Conservation (phyloP, 2,113 vertebrate genomes). For the Sitta europaea region DNA sequence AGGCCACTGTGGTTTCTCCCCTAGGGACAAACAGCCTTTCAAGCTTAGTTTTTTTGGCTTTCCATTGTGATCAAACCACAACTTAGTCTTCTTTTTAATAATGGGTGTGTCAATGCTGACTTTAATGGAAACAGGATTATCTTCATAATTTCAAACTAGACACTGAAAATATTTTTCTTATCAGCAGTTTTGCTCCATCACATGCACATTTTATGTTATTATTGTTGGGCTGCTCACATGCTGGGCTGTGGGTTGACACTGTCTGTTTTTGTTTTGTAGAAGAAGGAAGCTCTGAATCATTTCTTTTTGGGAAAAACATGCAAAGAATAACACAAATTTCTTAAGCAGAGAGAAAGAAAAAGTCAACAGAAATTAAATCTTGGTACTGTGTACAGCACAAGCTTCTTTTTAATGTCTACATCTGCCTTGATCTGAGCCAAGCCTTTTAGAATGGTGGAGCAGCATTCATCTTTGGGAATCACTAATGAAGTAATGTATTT, state of each 20-base stretch:
- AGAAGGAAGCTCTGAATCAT: constrained; percentile 39
- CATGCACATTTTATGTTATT: neutral
- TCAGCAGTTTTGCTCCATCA: constrained; percentile 28
- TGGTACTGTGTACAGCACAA: neutral
- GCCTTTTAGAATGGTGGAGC: neutral
- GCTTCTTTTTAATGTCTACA: neutral
- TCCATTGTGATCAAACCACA: constrained; percentile 11
- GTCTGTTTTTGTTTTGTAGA: constrained; percentile 26
- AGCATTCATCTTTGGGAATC: neutral
- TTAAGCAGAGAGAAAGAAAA: neutral
- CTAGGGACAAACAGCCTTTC: constrained; percentile 19
- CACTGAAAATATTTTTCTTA: constrained; percentile 54
- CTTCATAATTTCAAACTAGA: constrained; percentile 1
- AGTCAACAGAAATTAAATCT: neutral
- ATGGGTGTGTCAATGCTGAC: constrained; percentile 18
- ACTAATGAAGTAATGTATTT: neutral
- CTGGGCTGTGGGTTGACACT: constrained; percentile 19
- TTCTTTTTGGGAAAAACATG: constrained; percentile 1
- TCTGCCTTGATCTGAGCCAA: neutral
- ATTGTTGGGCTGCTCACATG: constrained; percentile 41
- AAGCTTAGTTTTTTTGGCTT: constrained; percentile 4
- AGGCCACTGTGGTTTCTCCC: constrained; percentile 17
- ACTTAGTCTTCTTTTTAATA: constrained; percentile 1
- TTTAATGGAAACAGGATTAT: constrained; percentile 23
- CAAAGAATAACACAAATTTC: constrained; percentile 2